These are phyloP conservation scores for Muntiacus muntjak DNA, from an alignment of 2,113 vertebrate species.

Conservation along the genomic window DNA sequence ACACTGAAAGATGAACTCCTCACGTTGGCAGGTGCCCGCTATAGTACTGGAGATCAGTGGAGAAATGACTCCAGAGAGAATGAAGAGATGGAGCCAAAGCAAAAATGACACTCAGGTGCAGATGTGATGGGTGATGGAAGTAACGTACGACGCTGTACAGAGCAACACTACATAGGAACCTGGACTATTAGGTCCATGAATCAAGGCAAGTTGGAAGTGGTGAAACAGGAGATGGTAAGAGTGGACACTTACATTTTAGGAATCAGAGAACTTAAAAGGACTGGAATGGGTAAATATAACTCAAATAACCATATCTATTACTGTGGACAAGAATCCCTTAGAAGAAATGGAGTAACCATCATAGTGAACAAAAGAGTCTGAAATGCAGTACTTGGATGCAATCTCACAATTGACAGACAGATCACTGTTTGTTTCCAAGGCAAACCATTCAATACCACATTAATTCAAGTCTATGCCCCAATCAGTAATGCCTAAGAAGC, in stretches of 20 bases:
- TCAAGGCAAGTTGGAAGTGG: background rate
- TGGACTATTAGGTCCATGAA: background rate
- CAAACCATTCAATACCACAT: background rate
- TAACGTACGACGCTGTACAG: background rate
- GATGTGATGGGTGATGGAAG: background rate
- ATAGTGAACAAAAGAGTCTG: background rate
- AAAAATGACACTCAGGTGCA: background rate
- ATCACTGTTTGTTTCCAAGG: background rate
- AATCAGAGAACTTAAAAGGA: background rate
- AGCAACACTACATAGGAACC: background rate
- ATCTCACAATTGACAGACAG: accelerated
- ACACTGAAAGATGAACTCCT: background rate
- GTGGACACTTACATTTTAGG: background rate
- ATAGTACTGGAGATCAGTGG: background rate
- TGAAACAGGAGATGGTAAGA: background rate
- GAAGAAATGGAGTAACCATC: background rate
- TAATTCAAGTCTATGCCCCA: background rate
- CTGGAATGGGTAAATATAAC: background rate
- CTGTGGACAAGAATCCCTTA: background rate
- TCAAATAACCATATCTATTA: background rate
- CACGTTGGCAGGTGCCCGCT: accelerated
- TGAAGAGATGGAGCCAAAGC: background rate
- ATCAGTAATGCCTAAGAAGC: background rate
- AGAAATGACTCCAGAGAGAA: background rate
- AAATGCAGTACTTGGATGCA: background rate